Percentiles rank a stretch among this genome's conserved stretches.
These are phyloP conservation scores for Popillia japonica DNA, from an alignment of 1,140 invertebrate species.

Conservation along the genomic window DNA sequence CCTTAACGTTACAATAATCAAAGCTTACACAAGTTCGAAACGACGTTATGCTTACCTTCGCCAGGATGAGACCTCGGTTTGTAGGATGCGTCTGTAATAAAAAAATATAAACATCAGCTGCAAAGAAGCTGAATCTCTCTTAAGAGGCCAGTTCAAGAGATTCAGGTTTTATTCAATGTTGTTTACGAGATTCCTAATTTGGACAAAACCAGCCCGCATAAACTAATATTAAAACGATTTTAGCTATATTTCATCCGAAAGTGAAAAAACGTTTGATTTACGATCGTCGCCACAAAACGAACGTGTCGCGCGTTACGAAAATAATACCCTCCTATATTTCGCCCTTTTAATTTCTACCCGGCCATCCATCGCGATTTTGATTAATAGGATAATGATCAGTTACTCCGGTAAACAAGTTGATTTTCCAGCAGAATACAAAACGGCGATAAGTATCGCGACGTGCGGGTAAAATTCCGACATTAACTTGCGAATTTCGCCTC, in stretches of 20 bases:
- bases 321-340: not conserved
- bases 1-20: no score
- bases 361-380: not conserved
- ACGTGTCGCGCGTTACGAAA: not conserved
- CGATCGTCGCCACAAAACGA: not conserved
- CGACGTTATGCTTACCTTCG: conserved; percentile 36
- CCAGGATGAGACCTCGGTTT: conserved; percentile 28
- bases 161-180: no score
- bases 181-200: no score
- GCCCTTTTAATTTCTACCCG: not conserved
- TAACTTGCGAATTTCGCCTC: not conserved
- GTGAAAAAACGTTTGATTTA: not conserved
- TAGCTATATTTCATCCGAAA: no score
- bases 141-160: no score
- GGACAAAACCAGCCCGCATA: no score
- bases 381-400: conserved; percentile 6
- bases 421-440: not conserved
- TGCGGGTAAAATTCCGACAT: not conserved
- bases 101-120: not conserved
- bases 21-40: no score
- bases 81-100: conserved; percentile 37
- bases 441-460: not conserved
- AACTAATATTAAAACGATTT: no score
- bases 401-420: not conserved
- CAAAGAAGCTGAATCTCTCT: no score